Evolutionary conservation across 2,888 invertebrate genomes (phyloP), one percentile per base, ranked within the genome.

Genomic region (Rotaria sp.): DNA sequence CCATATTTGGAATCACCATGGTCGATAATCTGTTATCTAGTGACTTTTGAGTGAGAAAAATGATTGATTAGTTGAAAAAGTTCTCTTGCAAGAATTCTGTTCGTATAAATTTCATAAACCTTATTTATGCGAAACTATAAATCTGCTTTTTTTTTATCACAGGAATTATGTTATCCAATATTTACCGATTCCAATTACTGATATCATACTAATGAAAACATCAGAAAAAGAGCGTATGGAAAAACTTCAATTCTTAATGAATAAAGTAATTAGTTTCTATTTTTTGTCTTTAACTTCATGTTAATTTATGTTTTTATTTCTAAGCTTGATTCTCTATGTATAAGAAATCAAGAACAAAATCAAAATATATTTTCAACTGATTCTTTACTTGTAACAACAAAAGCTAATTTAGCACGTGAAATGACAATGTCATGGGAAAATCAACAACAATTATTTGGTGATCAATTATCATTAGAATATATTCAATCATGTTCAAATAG

Each of bases 251-350:
- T 15, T 5, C 5, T 35, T 80, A 5, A 80, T 80, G 80, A 45
- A 26, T 35, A 80, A 80, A 45, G 80, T 80, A 80, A 41, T 13
- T 3, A 2, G 2, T 15, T 21, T 38, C 38, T 35, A 8, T 1
- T 59, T 15, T 59, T 30, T 15, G 21, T 67, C 18, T 35, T 21
- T 11, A 38, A 18, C 15, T 80, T 15, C 0, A 26, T 80, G n/a
- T 45, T 26, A 45, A 1, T 45, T 35, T 2, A 13, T 67, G 11
- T 67, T 67, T 4, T 15, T 26, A 38, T 41, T 3, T 26, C 10
- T 45, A n/a, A 80, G 80, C 80, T 80, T 45, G 80, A 80, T 45
- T 38, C 80, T 26, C n/a, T 80, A 24, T 80, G 80, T 80, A 26
- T n/a, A 80, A 8, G 45, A 45, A 80, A 80, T 80, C 80, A 80